Percentiles rank a stretch among this genome's conserved stretches.
Conservation (phyloP, 2,888 invertebrate genomes). For the Tipula vernalis region DNA sequence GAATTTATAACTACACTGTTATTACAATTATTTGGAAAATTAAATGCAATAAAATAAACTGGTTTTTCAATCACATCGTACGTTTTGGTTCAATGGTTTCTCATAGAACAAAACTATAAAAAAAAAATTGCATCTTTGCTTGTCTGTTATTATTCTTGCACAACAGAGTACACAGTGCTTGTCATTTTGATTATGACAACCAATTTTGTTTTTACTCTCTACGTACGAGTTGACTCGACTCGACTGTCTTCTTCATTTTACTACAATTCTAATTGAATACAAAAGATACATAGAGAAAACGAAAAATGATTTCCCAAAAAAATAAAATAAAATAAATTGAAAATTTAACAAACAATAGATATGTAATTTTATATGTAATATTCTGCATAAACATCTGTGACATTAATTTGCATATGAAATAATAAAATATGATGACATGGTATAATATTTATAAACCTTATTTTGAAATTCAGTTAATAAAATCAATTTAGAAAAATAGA, state of each 20-base stretch:
- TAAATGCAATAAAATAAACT: background rate
- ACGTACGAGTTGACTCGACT: too few relatives aligned
- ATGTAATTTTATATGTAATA: background rate
- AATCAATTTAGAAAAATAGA: background rate
- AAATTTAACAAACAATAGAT: background rate
- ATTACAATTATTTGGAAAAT: background rate
- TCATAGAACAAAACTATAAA: background rate
- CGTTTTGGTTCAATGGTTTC: background rate
- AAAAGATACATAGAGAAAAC: background rate
- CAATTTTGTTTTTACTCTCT: background rate
- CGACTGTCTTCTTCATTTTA: background rate
- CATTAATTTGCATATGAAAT: background rate
- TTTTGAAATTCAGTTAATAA: background rate
- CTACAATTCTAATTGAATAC: background rate
- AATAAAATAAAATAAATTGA: background rate
- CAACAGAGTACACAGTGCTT: background rate
- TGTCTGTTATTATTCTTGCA: background rate
- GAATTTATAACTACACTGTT: background rate
- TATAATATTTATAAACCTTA: background rate
- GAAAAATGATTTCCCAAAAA: background rate
- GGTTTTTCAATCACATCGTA: background rate
- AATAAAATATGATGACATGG: background rate
- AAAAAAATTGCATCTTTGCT: background rate
- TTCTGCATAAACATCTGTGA: background rate
- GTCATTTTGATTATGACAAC: background rate